Percentiles rank a stretch among this genome's conserved stretches.
Evolutionary conservation across 37 sponge, comb jelly and placozoan species (phyloP).

Genomic region (Dysidea cf. avara): DNA sequence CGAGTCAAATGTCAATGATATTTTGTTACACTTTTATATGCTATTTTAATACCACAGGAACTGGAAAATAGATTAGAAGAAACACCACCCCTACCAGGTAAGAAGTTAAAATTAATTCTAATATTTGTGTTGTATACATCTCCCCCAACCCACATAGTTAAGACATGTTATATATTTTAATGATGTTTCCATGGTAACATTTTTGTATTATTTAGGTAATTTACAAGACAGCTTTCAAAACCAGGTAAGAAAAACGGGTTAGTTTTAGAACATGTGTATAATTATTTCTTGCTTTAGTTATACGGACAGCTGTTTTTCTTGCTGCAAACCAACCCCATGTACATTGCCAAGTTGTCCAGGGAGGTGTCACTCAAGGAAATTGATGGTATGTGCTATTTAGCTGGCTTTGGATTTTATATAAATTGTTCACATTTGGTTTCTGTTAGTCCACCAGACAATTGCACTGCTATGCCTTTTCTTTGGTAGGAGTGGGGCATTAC

Average conservation of each 20-base stretch:
- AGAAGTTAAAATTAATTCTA: no score
- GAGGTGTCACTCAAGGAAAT: constrained; percentile 79
- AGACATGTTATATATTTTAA: background rate
- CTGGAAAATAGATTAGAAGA: background rate
- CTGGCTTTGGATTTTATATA: background rate
- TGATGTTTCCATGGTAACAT: background rate
- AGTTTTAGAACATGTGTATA: no score
- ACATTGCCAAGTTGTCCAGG: constrained; percentile 83
- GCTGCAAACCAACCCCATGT: constrained; percentile 84
- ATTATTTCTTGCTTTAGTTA: constrained; percentile 30
- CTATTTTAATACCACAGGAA: constrained; percentile 28
- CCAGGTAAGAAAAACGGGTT: no score
- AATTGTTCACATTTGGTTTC: constrained; percentile 1
- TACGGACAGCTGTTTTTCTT: constrained; percentile 80
- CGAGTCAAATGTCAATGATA: background rate
- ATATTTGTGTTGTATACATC: no score
- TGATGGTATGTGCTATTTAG: constrained; percentile 53
- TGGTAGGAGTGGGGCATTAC: background rate
- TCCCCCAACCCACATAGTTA: background rate
- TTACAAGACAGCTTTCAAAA: no score
- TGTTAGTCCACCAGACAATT: no score
- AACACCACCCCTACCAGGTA: background rate
- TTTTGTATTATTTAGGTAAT: no score
- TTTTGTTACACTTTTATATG: background rate
- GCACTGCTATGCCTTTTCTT: background rate